Evolutionary conservation across 2,888 invertebrate species (phyloP).

Genomic region (Diloba caeruleocephala): DNA sequence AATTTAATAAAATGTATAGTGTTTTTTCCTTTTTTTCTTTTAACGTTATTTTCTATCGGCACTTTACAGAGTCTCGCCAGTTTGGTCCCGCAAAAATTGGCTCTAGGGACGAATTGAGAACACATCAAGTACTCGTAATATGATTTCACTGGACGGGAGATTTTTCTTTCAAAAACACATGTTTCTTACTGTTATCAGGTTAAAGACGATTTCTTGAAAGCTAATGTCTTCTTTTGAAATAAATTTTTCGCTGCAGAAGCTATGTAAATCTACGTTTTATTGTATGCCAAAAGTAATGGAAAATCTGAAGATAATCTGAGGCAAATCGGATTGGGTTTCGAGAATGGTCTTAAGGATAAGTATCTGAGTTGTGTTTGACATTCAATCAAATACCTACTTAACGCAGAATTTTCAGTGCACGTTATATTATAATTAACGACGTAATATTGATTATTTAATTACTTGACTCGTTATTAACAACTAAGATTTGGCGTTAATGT

Average conservation of each 20-base stretch:
- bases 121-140: conserved; percentile 39
- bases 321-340: conserved; percentile 21
- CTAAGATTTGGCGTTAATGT: too few species aligned
- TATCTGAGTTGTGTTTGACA: conserved; percentile 26
- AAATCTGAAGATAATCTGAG: conserved; percentile 13
- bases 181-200: conserved; percentile 17
- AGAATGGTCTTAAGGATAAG: conserved; percentile 4
- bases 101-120: conserved; percentile 14
- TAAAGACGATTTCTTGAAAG: conserved; percentile 1
- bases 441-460: too few species aligned
- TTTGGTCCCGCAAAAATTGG: conserved; percentile 20
- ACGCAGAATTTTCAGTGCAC: too few species aligned
- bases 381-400: conserved; percentile 24
- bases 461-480: too few species aligned
- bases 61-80: conserved; percentile 33
- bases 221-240: background rate
- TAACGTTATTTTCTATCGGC: conserved; percentile 44
- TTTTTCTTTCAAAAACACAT: conserved; percentile 19
- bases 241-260: conserved; percentile 1
- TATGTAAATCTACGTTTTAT: conserved; percentile 30
- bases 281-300: conserved; percentile 22
- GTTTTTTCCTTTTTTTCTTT: conserved; percentile 26
- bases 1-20: conserved; percentile 51
- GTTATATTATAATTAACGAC: too few species aligned
- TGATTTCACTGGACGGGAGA: conserved; percentile 20